Conservation (phyloP, 2,888 invertebrate genomes). For the Heteropelma amictum region DNA sequence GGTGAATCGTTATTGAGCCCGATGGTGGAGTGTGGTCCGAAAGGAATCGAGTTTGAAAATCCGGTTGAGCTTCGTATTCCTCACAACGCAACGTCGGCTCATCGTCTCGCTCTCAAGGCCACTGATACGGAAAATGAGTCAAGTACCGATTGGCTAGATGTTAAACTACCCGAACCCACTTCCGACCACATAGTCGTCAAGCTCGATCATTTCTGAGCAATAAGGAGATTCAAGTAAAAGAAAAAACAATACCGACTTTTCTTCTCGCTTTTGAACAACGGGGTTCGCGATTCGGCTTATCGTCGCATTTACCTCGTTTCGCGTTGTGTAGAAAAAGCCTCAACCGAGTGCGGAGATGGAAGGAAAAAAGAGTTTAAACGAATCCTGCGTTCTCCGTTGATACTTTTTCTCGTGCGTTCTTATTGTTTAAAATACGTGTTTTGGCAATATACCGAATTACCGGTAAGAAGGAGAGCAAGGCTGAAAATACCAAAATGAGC, state of each 20-base stretch:
- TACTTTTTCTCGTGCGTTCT: slow-evolving; percentile 42
- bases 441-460: slow-evolving; percentile 44
- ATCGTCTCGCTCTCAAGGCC: slow-evolving; percentile 88
- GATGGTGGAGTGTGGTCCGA: slow-evolving; percentile 97
- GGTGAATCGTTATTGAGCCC: slow-evolving; percentile 97
- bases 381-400: slow-evolving; percentile 52
- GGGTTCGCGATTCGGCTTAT: neutral
- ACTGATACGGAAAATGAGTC: slow-evolving; percentile 91
- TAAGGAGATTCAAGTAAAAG: slow-evolving; percentile 3
- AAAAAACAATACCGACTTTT: no score
- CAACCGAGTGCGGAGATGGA: neutral
- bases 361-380: neutral
- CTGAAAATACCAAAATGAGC: slow-evolving; percentile 65
- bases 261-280: neutral
- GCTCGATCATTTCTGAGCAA: slow-evolving; percentile 89
- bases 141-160: slow-evolving; percentile 91
- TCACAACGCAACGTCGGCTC: slow-evolving; percentile 88
- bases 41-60: slow-evolving; percentile 91
- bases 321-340: neutral
- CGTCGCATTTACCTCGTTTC: no score
- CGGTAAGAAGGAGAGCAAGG: slow-evolving; percentile 62
- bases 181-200: slow-evolving; percentile 93
- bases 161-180: slow-evolving; percentile 89
- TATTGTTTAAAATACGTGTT: slow-evolving; percentile 49
- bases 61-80: slow-evolving; percentile 96